Percentiles rank a stretch among this genome's conserved stretches.
Conservation (phyloP, 2,797 vertebrate genomes). For the Coendou prehensilis region DNA sequence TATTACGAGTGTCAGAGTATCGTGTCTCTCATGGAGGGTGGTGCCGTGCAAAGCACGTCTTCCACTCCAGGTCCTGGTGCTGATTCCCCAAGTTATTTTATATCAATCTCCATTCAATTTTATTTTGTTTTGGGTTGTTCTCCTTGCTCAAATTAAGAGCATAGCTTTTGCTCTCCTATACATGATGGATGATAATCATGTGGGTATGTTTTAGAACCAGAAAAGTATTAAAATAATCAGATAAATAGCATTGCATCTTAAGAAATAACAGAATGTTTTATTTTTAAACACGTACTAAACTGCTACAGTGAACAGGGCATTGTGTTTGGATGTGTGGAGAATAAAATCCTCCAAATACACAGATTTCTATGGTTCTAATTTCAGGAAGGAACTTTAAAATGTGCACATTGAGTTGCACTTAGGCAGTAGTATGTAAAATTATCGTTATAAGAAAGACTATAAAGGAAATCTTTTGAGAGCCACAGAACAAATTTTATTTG, state of each 20-base stretch:
- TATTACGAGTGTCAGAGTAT: neutral
- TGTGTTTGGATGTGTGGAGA: neutral
- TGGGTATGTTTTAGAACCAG: neutral
- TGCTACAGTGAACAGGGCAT: neutral
- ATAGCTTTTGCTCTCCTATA: neutral
- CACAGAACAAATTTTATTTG: neutral
- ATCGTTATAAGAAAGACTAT: neutral
- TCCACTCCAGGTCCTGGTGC: neutral
- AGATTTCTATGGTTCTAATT: neutral
- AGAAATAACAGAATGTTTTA: neutral
- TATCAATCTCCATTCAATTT: neutral
- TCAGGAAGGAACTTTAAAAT: neutral
- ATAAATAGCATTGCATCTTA: neutral
- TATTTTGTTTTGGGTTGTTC: neutral
- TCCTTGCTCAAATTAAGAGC: neutral
- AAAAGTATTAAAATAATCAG: neutral
- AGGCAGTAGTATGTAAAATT: neutral
- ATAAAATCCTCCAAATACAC: neutral
- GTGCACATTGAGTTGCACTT: neutral
- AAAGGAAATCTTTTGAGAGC: neutral
- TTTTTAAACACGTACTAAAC: neutral
- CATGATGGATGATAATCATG: neutral
- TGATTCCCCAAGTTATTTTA: neutral
- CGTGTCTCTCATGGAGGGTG: neutral
- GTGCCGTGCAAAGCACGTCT: neutral